These are phyloP conservation scores for Ceriagrion tenellum DNA, from an alignment of 2,888 invertebrate genomes.

Conservation along the genomic window DNA sequence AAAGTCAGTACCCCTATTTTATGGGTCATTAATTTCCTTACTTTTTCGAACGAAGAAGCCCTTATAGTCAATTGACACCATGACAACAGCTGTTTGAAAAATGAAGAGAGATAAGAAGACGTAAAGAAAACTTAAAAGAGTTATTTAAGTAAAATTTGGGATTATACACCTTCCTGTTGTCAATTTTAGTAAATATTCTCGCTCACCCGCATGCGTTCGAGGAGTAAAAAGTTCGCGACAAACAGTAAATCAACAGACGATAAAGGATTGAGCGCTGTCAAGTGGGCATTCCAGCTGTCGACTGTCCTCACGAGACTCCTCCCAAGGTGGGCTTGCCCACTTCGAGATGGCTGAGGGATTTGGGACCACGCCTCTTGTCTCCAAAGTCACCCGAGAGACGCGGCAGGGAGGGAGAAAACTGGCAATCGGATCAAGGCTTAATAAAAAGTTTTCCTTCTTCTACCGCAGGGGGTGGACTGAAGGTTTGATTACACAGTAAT, in stretches of 20 bases:
- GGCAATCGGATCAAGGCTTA: constrained; percentile 21
- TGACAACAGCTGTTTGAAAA: too few species aligned
- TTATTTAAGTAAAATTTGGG: too few species aligned
- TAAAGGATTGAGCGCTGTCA: constrained; percentile 16
- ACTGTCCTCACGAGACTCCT: neutral
- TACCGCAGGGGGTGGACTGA: neutral
- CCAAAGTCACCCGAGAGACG: constrained; percentile 25
- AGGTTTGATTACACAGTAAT: constrained; percentile 7
- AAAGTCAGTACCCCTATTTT: too few species aligned
- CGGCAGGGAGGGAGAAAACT: constrained; percentile 10
- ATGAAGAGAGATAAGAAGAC: too few species aligned
- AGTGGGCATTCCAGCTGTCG: neutral
- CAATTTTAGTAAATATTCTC: too few species aligned
- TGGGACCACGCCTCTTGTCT: constrained; percentile 55
- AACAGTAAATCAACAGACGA: neutral
- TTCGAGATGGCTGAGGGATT: constrained; percentile 30
- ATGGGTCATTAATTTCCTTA: too few species aligned
- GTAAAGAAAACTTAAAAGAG: too few species aligned
- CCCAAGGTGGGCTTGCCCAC: neutral
- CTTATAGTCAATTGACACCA: too few species aligned
- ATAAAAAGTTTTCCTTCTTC: constrained; percentile 7
- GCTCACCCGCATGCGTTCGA: neutral
- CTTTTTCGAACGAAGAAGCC: too few species aligned
- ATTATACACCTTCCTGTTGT: too few species aligned
- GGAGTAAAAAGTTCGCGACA: neutral